Percentiles rank a stretch among this genome's conserved stretches.
These are phyloP conservation scores for Pelmatolapia mariae DNA, from an alignment of 2,113 vertebrate genomes.

Conservation along the genomic window DNA sequence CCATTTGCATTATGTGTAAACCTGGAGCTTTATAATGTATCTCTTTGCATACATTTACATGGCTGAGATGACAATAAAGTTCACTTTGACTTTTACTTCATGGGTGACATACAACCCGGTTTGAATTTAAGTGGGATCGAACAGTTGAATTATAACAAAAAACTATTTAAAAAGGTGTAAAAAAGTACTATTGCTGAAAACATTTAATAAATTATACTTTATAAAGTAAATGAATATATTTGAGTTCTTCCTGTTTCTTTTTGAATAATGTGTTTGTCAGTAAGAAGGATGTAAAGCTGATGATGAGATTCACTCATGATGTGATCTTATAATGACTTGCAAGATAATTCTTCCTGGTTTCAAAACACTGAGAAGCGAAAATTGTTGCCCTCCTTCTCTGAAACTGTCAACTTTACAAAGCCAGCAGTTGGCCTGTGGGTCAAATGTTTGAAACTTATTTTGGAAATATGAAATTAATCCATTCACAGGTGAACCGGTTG, in stretches of 20 bases:
- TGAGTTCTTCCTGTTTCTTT: accelerated
- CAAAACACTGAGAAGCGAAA: background rate
- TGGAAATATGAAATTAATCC: accelerated
- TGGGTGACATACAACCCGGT: background rate
- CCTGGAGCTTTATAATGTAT: background rate
- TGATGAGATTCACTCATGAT: background rate
- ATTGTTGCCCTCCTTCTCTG: background rate
- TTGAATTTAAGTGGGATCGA: background rate
- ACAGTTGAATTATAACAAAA: accelerated
- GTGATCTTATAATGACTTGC: background rate
- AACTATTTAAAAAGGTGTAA: background rate
- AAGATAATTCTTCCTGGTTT: background rate
- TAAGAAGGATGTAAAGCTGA: background rate
- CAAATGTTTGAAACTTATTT: accelerated
- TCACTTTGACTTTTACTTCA: background rate
- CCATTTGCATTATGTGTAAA: accelerated
- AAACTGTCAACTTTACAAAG: background rate
- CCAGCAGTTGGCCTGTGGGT: background rate
- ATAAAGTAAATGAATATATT: accelerated
- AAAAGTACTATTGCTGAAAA: background rate
- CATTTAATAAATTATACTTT: accelerated
- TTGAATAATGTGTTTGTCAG: background rate
- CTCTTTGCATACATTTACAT: background rate
- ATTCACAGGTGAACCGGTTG: accelerated
- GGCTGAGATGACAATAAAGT: background rate